phyloP scores from a whole-genome alignment of 1,140 invertebrate species.

The Limonius californicus region DNA sequence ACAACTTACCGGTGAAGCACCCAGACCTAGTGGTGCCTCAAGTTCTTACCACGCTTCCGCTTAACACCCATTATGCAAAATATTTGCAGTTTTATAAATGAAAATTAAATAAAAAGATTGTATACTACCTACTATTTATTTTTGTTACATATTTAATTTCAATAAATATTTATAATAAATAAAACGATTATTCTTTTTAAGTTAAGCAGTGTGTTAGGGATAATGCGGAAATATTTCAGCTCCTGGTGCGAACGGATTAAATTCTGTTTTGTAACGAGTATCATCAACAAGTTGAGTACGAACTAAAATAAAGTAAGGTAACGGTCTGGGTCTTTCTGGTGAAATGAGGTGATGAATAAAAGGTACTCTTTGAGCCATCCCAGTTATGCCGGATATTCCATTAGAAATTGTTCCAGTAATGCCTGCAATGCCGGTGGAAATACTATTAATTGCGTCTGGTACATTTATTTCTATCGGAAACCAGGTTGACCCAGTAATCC shows the following conservation, averaged over 20 bases:
- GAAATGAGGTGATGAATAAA: conserved; percentile 26
- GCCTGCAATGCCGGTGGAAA: conserved; percentile 24
- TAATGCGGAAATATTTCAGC: background rate
- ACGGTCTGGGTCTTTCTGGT: conserved; percentile 8
- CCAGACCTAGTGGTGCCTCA: background rate
- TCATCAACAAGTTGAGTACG: conserved; percentile 3
- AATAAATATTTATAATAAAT: too few species aligned
- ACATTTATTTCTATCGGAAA: conserved; percentile 42
- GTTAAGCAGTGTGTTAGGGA: background rate
- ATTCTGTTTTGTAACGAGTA: background rate
- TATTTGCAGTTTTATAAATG: too few species aligned
- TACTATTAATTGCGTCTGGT: conserved; percentile 32
- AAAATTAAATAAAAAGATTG: too few species aligned
- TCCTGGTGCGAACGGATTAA: background rate
- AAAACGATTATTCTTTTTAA: too few species aligned
- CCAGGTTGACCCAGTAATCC: conserved; percentile 36
- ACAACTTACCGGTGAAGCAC: conserved; percentile 26
- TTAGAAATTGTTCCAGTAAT: conserved; percentile 16
- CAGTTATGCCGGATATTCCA: conserved; percentile 20
- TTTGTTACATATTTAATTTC: too few species aligned
- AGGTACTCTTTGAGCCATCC: conserved; percentile 28
- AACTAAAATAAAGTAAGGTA: conserved; percentile 20
- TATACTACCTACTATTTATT: too few species aligned
- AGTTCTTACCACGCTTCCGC: background rate
- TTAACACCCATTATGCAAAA: background rate